A percentile compares a stretch with the other conserved stretches of the same genome.
phyloP scores from a whole-genome alignment of 2,888 invertebrate species.

The Endomychus coccineus region DNA sequence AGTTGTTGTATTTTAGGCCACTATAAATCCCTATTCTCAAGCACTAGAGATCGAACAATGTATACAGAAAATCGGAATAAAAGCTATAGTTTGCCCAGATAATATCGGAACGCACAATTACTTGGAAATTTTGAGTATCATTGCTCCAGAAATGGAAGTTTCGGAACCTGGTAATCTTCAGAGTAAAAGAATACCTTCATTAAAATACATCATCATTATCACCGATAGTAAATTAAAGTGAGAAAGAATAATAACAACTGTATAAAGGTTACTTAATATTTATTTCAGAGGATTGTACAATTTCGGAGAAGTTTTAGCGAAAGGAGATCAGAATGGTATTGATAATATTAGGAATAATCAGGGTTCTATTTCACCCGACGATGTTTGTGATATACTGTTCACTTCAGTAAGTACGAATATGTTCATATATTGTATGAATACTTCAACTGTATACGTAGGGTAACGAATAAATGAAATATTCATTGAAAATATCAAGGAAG shows the following conservation, averaged over 20 bases:
- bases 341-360: constrained; percentile 39
- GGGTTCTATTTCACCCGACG: constrained; percentile 54
- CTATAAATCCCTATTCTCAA: constrained; percentile 70
- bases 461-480: no score
- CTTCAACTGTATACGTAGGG: no score
- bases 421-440: no score
- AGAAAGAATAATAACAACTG: constrained; percentile 30
- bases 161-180: constrained; percentile 46
- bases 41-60: constrained; percentile 63
- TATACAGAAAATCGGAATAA: constrained; percentile 61
- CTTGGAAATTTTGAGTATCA: constrained; percentile 52
- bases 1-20: constrained; percentile 48
- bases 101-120: constrained; percentile 59
- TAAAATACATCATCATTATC: constrained; percentile 52
- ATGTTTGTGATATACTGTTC: constrained; percentile 70
- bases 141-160: constrained; percentile 53
- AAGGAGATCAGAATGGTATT: constrained; percentile 30
- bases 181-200: constrained; percentile 44
- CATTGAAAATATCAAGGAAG: no score
- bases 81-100: constrained; percentile 58
- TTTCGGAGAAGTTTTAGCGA: constrained; percentile 35
- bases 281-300: constrained; percentile 37
- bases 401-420: constrained; percentile 67
- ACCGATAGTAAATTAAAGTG: constrained; percentile 50
- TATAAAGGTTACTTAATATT: no score